These are phyloP conservation scores for Caenorhabditis brenneri DNA, from an alignment of 1,140 invertebrate genomes.

Conservation along the genomic window DNA sequence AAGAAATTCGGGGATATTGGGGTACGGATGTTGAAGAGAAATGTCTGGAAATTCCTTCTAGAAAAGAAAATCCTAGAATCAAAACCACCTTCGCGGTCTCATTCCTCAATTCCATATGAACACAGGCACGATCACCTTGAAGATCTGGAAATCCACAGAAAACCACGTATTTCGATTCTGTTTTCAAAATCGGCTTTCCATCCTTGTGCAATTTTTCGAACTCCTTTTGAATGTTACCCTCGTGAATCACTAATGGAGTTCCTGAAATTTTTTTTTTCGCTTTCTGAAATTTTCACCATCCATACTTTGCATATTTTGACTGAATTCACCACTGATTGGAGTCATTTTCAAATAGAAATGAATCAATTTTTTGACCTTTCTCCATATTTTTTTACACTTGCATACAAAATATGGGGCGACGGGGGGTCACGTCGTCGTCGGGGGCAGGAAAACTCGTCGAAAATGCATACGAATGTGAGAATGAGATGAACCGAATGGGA, in stretches of 20 bases:
- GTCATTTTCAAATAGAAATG: too few species aligned
- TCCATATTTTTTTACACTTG: background rate
- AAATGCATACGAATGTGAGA: constrained; percentile 35
- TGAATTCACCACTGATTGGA: too few species aligned
- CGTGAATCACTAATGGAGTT: background rate
- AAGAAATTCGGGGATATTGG: background rate
- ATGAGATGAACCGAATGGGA: constrained; percentile 25
- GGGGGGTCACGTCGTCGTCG: background rate
- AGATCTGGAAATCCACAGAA: background rate
- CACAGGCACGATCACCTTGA: background rate
- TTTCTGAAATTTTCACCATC: too few species aligned
- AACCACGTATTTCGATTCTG: background rate
- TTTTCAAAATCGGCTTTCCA: background rate
- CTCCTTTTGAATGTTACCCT: background rate
- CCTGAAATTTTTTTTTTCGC: too few species aligned
- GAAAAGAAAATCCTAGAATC: background rate
- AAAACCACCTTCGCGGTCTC: background rate
- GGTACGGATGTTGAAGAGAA: background rate
- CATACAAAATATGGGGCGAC: background rate
- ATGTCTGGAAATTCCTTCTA: background rate
- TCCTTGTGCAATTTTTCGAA: background rate
- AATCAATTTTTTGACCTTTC: background rate
- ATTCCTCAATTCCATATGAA: constrained; percentile 1
- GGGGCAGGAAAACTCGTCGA: background rate
- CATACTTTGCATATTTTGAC: too few species aligned